A percentile compares a stretch with the other conserved stretches of the same genome.
Conservation (phyloP, 2,888 invertebrate genomes). For the Parnassius mnemosyne region DNA sequence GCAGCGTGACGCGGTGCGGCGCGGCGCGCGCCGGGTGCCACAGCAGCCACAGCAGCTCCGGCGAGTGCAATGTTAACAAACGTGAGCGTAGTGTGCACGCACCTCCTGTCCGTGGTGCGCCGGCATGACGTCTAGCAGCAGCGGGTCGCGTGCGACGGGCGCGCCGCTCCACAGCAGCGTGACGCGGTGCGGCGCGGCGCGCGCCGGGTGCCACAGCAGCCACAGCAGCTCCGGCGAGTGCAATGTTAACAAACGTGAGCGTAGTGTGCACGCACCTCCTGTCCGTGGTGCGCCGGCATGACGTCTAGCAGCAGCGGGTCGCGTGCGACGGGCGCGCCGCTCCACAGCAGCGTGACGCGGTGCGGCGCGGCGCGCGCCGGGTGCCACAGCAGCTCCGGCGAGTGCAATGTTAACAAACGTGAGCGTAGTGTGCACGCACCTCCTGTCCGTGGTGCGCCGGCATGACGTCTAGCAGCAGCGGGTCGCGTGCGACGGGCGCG, state of each 20-base stretch:
- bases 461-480: slow-evolving; percentile 78
- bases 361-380: slow-evolving; percentile 94
- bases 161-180: slow-evolving; percentile 93
- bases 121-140: slow-evolving; percentile 80
- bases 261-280: slow-evolving; percentile 72
- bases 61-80: no score
- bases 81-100: slow-evolving; percentile 13
- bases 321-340: slow-evolving; percentile 86
- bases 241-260: no score
- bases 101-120: slow-evolving; percentile 86
- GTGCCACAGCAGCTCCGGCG: slow-evolving; percentile 92
- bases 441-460: slow-evolving; percentile 86
- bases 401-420: no score
- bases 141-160: slow-evolving; percentile 80
- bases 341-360: slow-evolving; percentile 91
- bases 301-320: slow-evolving; percentile 80
- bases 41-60: no score
- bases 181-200: slow-evolving; percentile 93
- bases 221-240: no score
- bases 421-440: slow-evolving; percentile 45
- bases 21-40: slow-evolving; percentile 94
- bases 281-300: slow-evolving; percentile 83
- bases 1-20: slow-evolving; percentile 91
- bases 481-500: slow-evolving; percentile 82
- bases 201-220: slow-evolving; percentile 92